Evolutionary conservation across 2,113 vertebrate genomes (phyloP), one percentile per base, ranked within the genome.

Genomic region (Empidonax alnorum): DNA sequence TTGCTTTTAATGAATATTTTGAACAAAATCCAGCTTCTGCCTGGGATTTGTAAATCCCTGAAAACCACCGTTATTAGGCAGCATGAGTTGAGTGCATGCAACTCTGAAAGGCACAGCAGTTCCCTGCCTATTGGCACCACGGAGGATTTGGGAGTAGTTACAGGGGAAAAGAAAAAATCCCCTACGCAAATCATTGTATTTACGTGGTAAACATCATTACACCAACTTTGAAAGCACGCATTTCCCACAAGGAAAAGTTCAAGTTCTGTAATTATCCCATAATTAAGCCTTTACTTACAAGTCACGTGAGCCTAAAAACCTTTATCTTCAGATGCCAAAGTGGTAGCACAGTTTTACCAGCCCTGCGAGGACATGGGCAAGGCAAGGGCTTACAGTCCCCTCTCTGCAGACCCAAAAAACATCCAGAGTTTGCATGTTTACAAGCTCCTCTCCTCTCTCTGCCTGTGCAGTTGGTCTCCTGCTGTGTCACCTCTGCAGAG

Each of bases 141-240:
- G 67, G 58, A 89, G 82, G 92, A 90, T 63, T 93, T 90, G 66
- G 6, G 25, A 67, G 46, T n/a, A 67, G 75, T 61, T 88, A 58
- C 3, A 84, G 72, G 41, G 42, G n/a, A 59, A 58, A 62, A 94
- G 63, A 58, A 62, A 94, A 96, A 97, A 89, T 88, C 79, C 93
- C 94, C 95, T 89, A 62, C 8, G 3, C 86, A 94, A 93, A 90
- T 80, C 52, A 78, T 47, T 93, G 89, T 89, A 53, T 92, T 95
- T 94, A 90, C 69, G 73, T 67, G 80, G 93, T 84, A 95, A 97
- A 97, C 86, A 95, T 90, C 79, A 96, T 90, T 93, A 87, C 22
- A 37, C 41, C 23, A 24, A 89, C 91, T 84, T 94, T 75, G 89
- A 95, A 95, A 85, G 95, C 87, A 56, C 0, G 0, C 3, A 81